phyloP scores from a whole-genome alignment of 2,888 invertebrate species.

The Cinara cedri region DNA sequence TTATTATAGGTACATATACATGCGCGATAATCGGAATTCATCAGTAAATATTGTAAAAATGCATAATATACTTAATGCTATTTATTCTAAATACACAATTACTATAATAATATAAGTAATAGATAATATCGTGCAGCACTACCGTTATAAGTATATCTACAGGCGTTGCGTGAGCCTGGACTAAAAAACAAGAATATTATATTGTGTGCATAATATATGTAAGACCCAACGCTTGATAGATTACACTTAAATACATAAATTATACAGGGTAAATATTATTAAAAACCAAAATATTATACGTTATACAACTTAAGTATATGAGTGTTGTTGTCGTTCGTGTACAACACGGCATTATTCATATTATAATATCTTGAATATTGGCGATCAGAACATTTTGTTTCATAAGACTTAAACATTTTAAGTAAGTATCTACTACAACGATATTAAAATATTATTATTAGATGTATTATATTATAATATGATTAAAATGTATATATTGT shows the following conservation, averaged over 20 bases:
- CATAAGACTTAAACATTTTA: conserved; percentile 38
- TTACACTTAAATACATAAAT: conserved; percentile 37
- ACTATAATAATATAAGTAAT: too few relatives aligned
- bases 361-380: conserved; percentile 19
- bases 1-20: too few relatives aligned
- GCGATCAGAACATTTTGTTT: conserved; percentile 53
- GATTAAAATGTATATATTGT: too few relatives aligned
- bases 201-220: background rate
- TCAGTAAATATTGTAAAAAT: background rate
- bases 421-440: too few relatives aligned
- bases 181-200: conserved; percentile 25
- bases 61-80: background rate
- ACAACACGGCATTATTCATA: background rate
- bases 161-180: conserved; percentile 5
- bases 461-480: background rate
- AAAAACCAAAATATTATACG: conserved; percentile 6
- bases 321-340: too few relatives aligned
- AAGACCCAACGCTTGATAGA: conserved; percentile 38
- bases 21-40: too few relatives aligned
- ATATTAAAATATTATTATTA: background rate
- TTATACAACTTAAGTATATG: background rate
- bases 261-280: background rate
- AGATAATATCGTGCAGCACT: too few relatives aligned
- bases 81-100: too few relatives aligned
- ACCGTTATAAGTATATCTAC: background rate